phyloP scores from a whole-genome alignment of 2,888 invertebrate genomes.

The Megamerina dolium region DNA sequence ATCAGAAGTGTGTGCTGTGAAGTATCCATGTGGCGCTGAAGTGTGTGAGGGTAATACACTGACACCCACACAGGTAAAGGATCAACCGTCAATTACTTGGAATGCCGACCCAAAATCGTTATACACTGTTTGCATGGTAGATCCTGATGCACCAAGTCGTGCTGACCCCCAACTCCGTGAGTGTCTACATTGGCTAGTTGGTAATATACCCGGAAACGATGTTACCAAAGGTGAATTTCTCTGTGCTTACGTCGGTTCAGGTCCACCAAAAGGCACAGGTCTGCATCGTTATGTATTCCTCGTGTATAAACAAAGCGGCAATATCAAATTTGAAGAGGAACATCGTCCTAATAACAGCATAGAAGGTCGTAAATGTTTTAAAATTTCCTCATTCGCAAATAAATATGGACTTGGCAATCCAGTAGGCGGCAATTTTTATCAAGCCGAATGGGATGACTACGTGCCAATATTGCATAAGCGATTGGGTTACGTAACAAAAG shows the following conservation, averaged over 20 bases:
- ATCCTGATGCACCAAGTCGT: conserved; percentile 76
- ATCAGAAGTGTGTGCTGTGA: conserved; percentile 48
- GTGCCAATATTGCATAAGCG: conserved; percentile 83
- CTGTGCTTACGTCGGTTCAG: conserved; percentile 77
- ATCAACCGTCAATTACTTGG: conserved; percentile 65
- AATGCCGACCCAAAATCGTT: conserved; percentile 53
- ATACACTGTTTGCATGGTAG: conserved; percentile 80
- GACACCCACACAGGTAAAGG: conserved; percentile 71
- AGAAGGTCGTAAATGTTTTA: conserved; percentile 56
- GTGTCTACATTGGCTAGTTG: conserved; percentile 90
- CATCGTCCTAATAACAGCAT: conserved; percentile 51
- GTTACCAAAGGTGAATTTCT: conserved; percentile 66
- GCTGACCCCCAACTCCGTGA: conserved; percentile 73
- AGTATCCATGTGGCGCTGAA: conserved; percentile 43
- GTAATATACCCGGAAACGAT: conserved; percentile 72
- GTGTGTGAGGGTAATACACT: conserved; percentile 64
- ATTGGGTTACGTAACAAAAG: no score
- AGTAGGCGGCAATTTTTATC: conserved; percentile 81
- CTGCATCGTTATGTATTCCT: conserved; percentile 65
- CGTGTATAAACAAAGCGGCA: conserved; percentile 61
- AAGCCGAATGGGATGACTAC: conserved; percentile 83
- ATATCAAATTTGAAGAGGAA: conserved; percentile 52
- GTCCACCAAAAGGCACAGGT: conserved; percentile 70
- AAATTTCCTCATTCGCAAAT: conserved; percentile 67
- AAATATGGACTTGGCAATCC: conserved; percentile 78